These are phyloP conservation scores for Myzus persicae DNA, from an alignment of 1,140 invertebrate genomes.

Conservation along the genomic window DNA sequence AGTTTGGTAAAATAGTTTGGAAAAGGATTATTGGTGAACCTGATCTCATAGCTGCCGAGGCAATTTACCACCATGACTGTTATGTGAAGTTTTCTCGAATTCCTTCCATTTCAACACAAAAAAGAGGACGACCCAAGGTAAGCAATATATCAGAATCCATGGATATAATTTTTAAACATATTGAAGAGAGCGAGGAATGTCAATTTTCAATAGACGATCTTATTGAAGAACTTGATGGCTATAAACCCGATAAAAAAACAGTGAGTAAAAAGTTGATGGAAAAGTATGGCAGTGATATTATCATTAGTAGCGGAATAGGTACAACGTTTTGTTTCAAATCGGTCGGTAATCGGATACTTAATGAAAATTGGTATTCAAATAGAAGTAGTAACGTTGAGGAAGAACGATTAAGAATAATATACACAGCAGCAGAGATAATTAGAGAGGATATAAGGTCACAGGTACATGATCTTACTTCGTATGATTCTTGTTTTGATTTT, in stretches of 20 bases:
- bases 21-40: not conserved
- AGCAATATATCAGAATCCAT: conserved; percentile 16
- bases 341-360: conserved; percentile 28
- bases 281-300: not conserved
- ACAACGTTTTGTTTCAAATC: conserved; percentile 24
- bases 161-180: conserved; percentile 10
- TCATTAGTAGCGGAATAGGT: conserved; percentile 7
- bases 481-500: conserved; percentile 27
- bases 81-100: conserved; percentile 20
- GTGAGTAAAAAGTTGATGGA: not conserved
- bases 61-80: conserved; percentile 30
- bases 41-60: conserved; percentile 4
- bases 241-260: not conserved
- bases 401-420: conserved; percentile 30
- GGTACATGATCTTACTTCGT: conserved; percentile 18
- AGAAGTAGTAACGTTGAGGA: not conserved
- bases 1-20: not conserved
- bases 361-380: conserved; percentile 39
- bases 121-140: conserved; percentile 1
- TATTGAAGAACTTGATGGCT: not conserved
- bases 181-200: conserved; percentile 1
- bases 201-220: conserved; percentile 7
- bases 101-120: conserved; percentile 43
- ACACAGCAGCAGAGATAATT: conserved; percentile 30
- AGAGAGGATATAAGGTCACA: conserved; percentile 28